A percentile compares a stretch with the other conserved stretches of the same genome.
These are phyloP conservation scores for Nannobrachium achirus DNA, from an alignment of 2,113 vertebrate genomes.

Conservation along the genomic window DNA sequence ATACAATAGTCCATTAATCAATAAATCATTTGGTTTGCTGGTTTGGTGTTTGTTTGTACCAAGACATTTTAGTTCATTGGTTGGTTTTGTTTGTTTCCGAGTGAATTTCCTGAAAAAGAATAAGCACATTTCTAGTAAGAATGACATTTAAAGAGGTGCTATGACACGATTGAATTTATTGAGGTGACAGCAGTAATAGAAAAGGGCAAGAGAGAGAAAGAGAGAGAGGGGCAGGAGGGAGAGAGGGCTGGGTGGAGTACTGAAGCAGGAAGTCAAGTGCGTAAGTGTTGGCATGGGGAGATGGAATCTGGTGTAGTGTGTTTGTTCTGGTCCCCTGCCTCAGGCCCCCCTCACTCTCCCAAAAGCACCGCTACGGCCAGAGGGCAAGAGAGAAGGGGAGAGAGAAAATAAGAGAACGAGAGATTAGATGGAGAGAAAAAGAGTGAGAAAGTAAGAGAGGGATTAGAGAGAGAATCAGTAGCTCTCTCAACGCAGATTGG, in stretches of 20 bases:
- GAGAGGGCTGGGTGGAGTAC: conserved; percentile 55
- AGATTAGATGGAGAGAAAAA: conserved; percentile 1
- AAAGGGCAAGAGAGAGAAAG: not conserved
- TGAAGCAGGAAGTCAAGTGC: conserved; percentile 61
- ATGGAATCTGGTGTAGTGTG: conserved; percentile 67
- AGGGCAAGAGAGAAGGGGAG: conserved; percentile 11
- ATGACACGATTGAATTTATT: no score
- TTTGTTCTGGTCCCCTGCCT: conserved; percentile 65
- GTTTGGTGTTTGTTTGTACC: no score
- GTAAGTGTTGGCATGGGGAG: conserved; percentile 62
- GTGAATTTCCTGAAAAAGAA: no score
- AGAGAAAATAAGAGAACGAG: conserved; percentile 10
- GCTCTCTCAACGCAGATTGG: not conserved
- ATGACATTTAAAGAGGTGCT: no score
- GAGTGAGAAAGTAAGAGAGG: not conserved
- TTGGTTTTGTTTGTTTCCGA: no score
- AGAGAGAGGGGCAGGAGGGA: not conserved
- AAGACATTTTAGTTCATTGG: no score
- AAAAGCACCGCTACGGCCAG: not conserved
- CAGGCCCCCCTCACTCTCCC: conserved; percentile 43
- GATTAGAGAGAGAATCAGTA: conserved; percentile 15
- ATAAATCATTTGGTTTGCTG: no score
- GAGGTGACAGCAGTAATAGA: not conserved
- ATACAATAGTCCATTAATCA: no score
- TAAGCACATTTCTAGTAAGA: no score